Evolutionary conservation across 2,113 vertebrate genomes (phyloP), one percentile per base, ranked within the genome.

Genomic region (Tetraodon nigroviridis): DNA sequence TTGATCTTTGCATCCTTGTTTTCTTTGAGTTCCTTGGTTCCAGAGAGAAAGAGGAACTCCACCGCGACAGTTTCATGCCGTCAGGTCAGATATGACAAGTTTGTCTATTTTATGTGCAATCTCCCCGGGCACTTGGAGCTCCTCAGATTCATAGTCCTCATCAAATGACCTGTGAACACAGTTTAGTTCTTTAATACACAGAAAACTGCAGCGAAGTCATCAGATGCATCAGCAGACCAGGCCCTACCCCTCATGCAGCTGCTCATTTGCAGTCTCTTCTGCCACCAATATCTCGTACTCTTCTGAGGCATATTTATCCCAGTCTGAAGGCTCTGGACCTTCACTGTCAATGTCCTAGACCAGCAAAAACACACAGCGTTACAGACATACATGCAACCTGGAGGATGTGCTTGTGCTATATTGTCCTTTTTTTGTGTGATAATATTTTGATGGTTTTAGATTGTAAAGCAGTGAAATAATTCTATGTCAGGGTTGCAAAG

Each of bases 241-340:
- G 6, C 45, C 51, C 74, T 85, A 99, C 96, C 94, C 94, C 64
- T 98, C 97, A 17, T 96, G 96, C 47, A 97, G 86, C 73, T 94
- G 94, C 14, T 95, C 94, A 0, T 93, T 96, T 60, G 95, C 95
- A 0, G 95, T 95, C 79, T 99, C 97, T 76, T 99, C 96, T 0
- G 95, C 94, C 61, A 99, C 97, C 51, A 99, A 92, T 29, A 97
- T 93, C 87, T 99, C 97, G 1, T 99, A 99, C 71, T 99, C 95
- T 61, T 99, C 96, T 8, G 95, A 91, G 49, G 97, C 97, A 3
- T 96, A 99, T 79, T 94, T 92, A 88, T 99, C 97, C 97, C 97
- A 99, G 79, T 99, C 97, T 0, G 95, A 99, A 19, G 96, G 94
- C 70, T 99, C 97, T 1, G 96, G 94, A 78, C 92, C 87, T 6